Conservation (phyloP, 2,888 invertebrate genomes). For the Melanotus villosus region DNA sequence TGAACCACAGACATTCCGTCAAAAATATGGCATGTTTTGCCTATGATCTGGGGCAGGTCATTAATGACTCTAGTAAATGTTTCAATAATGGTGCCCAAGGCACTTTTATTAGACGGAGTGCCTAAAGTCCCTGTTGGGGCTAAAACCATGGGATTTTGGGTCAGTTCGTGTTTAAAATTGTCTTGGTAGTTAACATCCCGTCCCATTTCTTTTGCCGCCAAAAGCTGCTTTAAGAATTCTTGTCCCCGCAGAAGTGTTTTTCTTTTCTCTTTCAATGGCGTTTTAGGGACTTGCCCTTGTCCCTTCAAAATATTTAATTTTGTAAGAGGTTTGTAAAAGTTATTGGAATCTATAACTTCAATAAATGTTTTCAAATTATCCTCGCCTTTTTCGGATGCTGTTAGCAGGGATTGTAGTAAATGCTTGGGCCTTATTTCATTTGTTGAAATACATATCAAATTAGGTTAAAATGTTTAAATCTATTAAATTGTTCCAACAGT, state of each 20-base stretch:
- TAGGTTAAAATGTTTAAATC: conserved; percentile 30
- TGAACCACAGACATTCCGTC: conserved; percentile 25
- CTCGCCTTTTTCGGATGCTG: conserved; percentile 15
- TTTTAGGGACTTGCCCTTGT: background rate
- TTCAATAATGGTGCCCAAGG: conserved; percentile 15
- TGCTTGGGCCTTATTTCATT: conserved; percentile 16
- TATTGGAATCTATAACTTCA: background rate
- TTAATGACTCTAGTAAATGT: background rate
- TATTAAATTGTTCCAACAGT: conserved; percentile 27
- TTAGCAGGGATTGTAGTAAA: background rate
- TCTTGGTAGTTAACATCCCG: conserved; percentile 21
- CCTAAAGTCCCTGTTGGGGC: conserved; percentile 2
- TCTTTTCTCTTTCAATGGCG: background rate
- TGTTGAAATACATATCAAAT: conserved; percentile 26
- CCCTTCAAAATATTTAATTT: conserved; percentile 5
- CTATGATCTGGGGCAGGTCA: background rate
- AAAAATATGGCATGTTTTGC: background rate
- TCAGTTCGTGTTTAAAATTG: conserved; percentile 23
- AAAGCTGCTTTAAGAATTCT: conserved; percentile 23
- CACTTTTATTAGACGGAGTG: conserved; percentile 19
- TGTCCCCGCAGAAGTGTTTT: conserved; percentile 6
- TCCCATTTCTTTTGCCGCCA: conserved; percentile 22
- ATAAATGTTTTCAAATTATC: conserved; percentile 4
- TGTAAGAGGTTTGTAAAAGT: conserved; percentile 29
- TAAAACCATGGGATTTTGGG: conserved; percentile 18